Evolutionary conservation across 2,797 vertebrate genomes (phyloP), one percentile per base, ranked within the genome.

Genomic region (Channa striata): DNA sequence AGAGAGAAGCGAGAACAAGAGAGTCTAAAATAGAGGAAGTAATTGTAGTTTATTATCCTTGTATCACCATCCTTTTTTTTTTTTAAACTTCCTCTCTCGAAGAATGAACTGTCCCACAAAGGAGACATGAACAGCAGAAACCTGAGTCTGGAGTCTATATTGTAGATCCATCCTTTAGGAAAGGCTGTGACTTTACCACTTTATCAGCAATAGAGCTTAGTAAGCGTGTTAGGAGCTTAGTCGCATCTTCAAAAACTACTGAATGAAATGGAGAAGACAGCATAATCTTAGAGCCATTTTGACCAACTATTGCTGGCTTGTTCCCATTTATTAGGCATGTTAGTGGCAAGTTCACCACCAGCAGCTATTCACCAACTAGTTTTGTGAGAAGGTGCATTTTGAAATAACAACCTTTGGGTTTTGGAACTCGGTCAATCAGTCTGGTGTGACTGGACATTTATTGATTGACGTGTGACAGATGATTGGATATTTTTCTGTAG

Each of bases 21-120:
- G 11, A 56, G 19, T 16, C 12, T 20, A 25, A 17, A 43, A 58
- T 43, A 58, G 9, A 58, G 54, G 54, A 58, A 58, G 66, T 20
- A n/a, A 60, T 50, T 47, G 14, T 20, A 37, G 34, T 13, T 21
- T 11, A 0, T 25, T 10, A 10, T 16, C 50, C 33, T 2, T 17
- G 54, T 25, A 8, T 4, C 5, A 9, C 9, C 21, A n/a, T 25
- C 54, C 37, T 0, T n/a, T 6, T 8, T 6, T 8, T 20, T 33
- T 53, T 33, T 37, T 20, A 17, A n/a, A 3, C 9, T 52, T 71
- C 19, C 43, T 48, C 23, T 47, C 6, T 21, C 12, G 5, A 9
- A 25, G 14, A 14, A 4, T 40, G 2, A 23, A 57, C 34, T 39
- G 34, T 39, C 11, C 13, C 13, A 23, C 7, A 11, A 21, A 14